A percentile compares a stretch with the other conserved stretches of the same genome.
Conservation (phyloP, 2,797 vertebrate genomes). For the Capromys pilorides region DNA sequence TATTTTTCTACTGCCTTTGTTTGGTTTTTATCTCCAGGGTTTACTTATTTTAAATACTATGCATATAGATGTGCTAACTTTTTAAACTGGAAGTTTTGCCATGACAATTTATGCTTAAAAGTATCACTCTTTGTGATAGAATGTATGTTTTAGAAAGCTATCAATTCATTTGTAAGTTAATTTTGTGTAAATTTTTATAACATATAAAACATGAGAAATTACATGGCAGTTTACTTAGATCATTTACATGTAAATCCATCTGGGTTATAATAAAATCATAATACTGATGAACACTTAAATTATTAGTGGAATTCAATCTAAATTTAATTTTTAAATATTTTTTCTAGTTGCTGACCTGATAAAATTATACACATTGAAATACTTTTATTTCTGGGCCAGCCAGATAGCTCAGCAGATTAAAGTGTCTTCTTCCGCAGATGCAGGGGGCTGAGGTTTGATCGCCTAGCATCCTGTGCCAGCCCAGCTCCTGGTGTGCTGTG, state of each 20-base stretch:
- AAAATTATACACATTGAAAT: constrained; percentile 35
- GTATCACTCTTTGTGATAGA: constrained; percentile 50
- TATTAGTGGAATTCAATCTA: constrained; percentile 32
- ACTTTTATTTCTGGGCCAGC: neutral
- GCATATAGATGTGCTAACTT: neutral
- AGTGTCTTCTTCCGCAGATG: no score
- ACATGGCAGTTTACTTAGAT: constrained; percentile 32
- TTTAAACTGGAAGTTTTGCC: constrained; percentile 54
- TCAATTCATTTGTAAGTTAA: constrained; percentile 62
- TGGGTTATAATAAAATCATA: constrained; percentile 32
- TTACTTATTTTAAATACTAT: constrained; percentile 45
- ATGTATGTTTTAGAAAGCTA: constrained; percentile 31
- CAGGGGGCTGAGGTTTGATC: no score
- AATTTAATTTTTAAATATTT: constrained; percentile 62
- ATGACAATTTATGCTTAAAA: constrained; percentile 46
- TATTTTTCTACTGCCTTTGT: neutral
- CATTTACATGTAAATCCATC: constrained; percentile 32
- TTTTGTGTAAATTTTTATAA: constrained; percentile 56
- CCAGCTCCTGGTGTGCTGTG: no score
- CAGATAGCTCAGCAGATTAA: no score
- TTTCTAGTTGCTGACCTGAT: constrained; percentile 24
- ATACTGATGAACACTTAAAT: neutral
- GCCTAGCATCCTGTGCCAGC: no score
- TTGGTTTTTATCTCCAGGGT: constrained; percentile 32
- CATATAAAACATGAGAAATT: constrained; percentile 52